These are phyloP conservation scores for Acronicta aceris DNA, from an alignment of 2,888 invertebrate species.

Conservation along the genomic window DNA sequence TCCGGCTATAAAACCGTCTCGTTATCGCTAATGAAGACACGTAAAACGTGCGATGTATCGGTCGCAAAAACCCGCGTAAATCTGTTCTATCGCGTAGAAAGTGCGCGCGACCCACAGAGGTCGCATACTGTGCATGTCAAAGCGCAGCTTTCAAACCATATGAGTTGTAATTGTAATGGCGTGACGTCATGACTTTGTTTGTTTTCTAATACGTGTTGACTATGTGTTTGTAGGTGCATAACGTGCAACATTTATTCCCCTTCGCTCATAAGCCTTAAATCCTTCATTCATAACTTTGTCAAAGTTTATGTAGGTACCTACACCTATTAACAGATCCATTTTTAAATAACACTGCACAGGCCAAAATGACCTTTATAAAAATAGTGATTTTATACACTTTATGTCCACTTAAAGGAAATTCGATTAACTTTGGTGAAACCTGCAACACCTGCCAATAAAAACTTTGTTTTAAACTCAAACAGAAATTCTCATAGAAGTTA, in stretches of 20 bases:
- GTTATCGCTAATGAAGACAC: conserved; percentile 56
- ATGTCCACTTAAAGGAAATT: too few relatives aligned
- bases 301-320: too few relatives aligned
- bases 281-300: too few relatives aligned
- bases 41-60: conserved; percentile 56
- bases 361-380: too few relatives aligned
- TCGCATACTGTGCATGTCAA: conserved; percentile 58
- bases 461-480: not conserved
- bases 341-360: too few relatives aligned
- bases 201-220: conserved; percentile 24
- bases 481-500: not conserved
- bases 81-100: conserved; percentile 58
- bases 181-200: conserved; percentile 33
- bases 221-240: not conserved
- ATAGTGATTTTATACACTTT: too few relatives aligned
- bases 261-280: not conserved
- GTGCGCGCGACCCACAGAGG: conserved; percentile 57
- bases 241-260: not conserved
- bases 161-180: conserved; percentile 21
- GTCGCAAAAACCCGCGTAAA: conserved; percentile 49
- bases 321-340: not conserved
- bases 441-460: too few relatives aligned
- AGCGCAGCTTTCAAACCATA: conserved; percentile 68
- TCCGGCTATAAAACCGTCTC: conserved; percentile 54
- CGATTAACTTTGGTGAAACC: too few relatives aligned